phyloP scores from a whole-genome alignment of 2,888 invertebrate species.

The Acleris sparsana region DNA sequence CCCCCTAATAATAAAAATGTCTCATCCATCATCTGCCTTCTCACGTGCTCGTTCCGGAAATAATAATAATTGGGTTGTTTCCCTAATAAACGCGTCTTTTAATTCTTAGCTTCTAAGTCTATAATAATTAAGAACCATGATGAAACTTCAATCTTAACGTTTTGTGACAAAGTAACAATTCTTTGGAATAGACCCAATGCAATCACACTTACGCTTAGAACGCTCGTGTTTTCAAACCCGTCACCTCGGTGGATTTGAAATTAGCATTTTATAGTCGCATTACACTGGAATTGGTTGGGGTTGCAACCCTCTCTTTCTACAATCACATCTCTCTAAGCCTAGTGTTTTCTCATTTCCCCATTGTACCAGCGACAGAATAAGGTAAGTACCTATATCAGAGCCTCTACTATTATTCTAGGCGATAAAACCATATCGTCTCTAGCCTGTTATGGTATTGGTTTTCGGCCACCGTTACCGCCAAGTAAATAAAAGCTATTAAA shows the following conservation, averaged over 20 bases:
- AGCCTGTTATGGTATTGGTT: too few relatives aligned
- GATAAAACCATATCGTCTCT: too few relatives aligned
- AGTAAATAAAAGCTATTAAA: too few relatives aligned
- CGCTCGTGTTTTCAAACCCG: slow-evolving; percentile 15
- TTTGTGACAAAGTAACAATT: background rate
- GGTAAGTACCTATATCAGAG: too few relatives aligned
- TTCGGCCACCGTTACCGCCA: too few relatives aligned
- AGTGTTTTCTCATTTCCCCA: background rate
- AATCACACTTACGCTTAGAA: slow-evolving; percentile 13
- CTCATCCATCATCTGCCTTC: too few relatives aligned
- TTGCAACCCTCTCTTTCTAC: slow-evolving; percentile 24
- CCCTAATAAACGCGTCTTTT: too few relatives aligned
- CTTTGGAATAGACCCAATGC: slow-evolving; percentile 8
- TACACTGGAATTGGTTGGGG: slow-evolving; percentile 27
- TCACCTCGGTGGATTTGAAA: slow-evolving; percentile 17
- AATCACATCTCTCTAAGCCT: slow-evolving; percentile 6
- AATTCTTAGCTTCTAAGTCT: background rate
- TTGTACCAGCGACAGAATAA: background rate
- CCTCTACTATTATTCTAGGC: too few relatives aligned
- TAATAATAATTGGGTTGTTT: too few relatives aligned
- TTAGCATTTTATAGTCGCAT: slow-evolving; percentile 31
- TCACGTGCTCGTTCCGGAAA: too few relatives aligned
- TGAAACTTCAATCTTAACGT: background rate
- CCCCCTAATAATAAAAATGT: too few relatives aligned
- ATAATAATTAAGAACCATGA: background rate